A percentile compares a stretch with the other conserved stretches of the same genome.
phyloP scores from a whole-genome alignment of 92 coral and sea anemone species.

The Muricea muricata region DNA sequence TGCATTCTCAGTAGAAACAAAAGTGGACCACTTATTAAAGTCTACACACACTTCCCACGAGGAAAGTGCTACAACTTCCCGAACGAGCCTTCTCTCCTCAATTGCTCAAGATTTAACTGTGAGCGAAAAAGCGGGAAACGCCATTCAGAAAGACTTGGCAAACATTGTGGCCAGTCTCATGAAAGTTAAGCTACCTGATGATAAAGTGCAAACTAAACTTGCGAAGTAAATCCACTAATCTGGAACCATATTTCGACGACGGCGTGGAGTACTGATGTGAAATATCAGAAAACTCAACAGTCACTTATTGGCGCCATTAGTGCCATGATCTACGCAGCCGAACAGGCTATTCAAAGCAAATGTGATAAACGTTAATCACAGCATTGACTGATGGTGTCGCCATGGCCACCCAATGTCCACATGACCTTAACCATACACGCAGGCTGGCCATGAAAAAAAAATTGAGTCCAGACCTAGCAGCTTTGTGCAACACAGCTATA shows the following conservation, averaged over 20 bases:
- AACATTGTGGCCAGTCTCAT: conserved; percentile 52
- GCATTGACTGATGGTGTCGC: conserved; percentile 65
- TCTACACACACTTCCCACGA: no score
- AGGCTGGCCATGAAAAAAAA: conserved; percentile 57
- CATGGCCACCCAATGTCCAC: conserved; percentile 58
- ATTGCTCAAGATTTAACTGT: no score
- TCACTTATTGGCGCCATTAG: conserved; percentile 11
- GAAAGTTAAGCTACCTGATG: conserved; percentile 60
- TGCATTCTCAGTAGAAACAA: no score
- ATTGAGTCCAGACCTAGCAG: conserved; percentile 50
- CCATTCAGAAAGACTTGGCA: conserved; percentile 61
- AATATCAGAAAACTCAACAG: conserved; percentile 48
- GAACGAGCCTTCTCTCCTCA: no score
- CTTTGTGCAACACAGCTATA: conserved; percentile 46
- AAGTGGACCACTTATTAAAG: no score
- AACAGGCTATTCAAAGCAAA: conserved; percentile 1
- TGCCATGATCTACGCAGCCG: not conserved
- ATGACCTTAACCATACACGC: conserved; percentile 47
- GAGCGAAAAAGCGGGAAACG: no score
- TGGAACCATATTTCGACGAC: conserved; percentile 57
- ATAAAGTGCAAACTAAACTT: conserved; percentile 50
- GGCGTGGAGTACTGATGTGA: conserved; percentile 50
- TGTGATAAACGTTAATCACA: not conserved
- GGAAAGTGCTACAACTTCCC: no score
- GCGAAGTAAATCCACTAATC: conserved; percentile 59